Conservation (phyloP, 2,113 vertebrate genomes). For the Pionites leucogaster region DNA sequence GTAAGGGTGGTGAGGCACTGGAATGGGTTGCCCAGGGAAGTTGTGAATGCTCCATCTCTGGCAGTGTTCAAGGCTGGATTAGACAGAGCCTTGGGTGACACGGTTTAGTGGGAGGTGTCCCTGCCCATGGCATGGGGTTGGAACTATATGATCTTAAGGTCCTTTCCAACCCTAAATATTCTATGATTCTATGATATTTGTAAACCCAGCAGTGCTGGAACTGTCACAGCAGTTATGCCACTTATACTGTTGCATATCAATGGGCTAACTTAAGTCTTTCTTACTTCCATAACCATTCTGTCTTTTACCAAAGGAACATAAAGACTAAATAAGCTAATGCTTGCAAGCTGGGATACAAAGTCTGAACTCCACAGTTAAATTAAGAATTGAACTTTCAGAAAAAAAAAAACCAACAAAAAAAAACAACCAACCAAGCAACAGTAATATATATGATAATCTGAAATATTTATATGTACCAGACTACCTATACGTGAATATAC, state of each 20-base stretch:
- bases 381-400: neutral
- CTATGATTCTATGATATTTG: neutral
- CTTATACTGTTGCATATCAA: neutral
- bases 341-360: neutral
- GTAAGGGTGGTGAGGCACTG: too few species aligned
- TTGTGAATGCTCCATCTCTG: too few species aligned
- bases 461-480: neutral
- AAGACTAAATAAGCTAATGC: neutral
- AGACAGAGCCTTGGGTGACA: too few species aligned
- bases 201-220: neutral
- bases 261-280: neutral
- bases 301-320: neutral
- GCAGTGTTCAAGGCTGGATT: too few species aligned
- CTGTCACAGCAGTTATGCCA: neutral
- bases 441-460: neutral
- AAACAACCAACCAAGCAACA: neutral
- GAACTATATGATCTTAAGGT: too few species aligned
- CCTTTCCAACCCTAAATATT: too few species aligned
- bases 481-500: accelerated
- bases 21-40: too few species aligned
- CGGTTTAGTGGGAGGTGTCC: too few species aligned
- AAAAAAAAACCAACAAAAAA: neutral
- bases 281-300: neutral
- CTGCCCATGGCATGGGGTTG: too few species aligned
- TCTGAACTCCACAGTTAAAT: neutral